A percentile compares a stretch with the other conserved stretches of the same genome.
Conservation (phyloP, 2,888 invertebrate species). For the Tinea trinotella region DNA sequence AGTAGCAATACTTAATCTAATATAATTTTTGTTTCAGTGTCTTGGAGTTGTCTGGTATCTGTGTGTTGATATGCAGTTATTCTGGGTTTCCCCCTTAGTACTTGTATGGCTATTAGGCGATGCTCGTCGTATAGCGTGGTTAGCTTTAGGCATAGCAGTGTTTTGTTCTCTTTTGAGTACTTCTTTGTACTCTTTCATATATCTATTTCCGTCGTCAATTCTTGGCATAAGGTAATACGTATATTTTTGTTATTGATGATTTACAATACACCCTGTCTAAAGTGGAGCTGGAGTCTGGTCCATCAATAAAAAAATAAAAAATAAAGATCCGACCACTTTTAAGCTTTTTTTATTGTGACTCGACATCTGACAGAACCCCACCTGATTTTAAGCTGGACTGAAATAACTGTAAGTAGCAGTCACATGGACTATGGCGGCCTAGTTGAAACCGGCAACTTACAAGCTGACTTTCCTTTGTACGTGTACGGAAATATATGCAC, state of each 20-base stretch:
- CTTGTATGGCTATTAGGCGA: constrained; percentile 42
- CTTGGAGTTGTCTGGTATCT: constrained; percentile 47
- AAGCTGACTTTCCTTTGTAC: too few relatives aligned
- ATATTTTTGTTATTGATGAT: too few relatives aligned
- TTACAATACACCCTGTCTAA: not conserved
- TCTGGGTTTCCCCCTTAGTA: constrained; percentile 45
- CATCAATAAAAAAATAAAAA: not conserved
- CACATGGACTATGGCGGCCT: too few relatives aligned
- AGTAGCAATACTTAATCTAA: too few relatives aligned
- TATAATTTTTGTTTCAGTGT: constrained; percentile 33
- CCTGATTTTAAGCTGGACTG: too few relatives aligned
- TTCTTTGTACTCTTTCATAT: not conserved
- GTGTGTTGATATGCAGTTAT: constrained; percentile 49
- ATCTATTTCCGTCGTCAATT: not conserved
- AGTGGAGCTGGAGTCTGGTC: not conserved
- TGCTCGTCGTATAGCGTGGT: constrained; percentile 27
- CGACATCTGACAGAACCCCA: too few relatives aligned
- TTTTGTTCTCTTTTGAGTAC: not conserved
- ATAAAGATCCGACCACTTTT: not conserved
- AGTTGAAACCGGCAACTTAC: too few relatives aligned
- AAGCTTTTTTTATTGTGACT: too few relatives aligned
- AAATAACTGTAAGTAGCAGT: too few relatives aligned
- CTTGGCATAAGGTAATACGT: not conserved
- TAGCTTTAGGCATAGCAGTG: constrained; percentile 16
- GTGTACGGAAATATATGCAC: too few relatives aligned